A percentile compares a stretch with the other conserved stretches of the same genome.
phyloP scores from a whole-genome alignment of 2,113 vertebrate genomes.

The Macrotis lagotis region DNA sequence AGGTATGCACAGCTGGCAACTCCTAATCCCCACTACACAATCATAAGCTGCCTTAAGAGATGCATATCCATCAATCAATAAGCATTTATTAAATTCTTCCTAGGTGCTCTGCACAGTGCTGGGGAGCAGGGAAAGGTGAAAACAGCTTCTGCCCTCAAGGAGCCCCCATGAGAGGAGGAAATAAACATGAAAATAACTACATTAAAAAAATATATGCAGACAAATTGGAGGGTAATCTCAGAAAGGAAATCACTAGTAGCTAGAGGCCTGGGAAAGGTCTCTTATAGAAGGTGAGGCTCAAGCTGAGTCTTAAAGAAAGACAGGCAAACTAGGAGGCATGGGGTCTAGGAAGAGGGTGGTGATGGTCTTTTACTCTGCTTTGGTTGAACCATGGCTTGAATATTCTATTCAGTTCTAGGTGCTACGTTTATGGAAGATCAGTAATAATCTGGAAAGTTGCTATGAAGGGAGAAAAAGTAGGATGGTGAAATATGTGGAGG shows the following conservation, averaged over 20 bases:
- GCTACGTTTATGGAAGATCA: not conserved
- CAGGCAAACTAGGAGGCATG: not conserved
- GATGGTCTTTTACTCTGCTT: not conserved
- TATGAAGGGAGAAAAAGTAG: not conserved
- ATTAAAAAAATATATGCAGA: not conserved
- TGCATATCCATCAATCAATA: not conserved
- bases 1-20: not conserved
- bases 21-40: not conserved
- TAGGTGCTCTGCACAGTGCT: not conserved
- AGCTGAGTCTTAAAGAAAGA: not conserved
- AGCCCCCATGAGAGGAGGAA: not conserved
- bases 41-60: not conserved
- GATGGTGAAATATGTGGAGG: not conserved
- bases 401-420: not conserved
- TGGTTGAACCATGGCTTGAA: not conserved
- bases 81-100: not conserved
- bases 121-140: not conserved
- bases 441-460: not conserved
- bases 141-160: not conserved
- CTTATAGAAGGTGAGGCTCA: not conserved
- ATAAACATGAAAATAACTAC: not conserved
- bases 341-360: not conserved
- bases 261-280: not conserved
- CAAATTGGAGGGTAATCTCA: not conserved
- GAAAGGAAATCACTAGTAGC: not conserved